phyloP scores from a whole-genome alignment of 2,888 invertebrate genomes.

The Idaea straminata region DNA sequence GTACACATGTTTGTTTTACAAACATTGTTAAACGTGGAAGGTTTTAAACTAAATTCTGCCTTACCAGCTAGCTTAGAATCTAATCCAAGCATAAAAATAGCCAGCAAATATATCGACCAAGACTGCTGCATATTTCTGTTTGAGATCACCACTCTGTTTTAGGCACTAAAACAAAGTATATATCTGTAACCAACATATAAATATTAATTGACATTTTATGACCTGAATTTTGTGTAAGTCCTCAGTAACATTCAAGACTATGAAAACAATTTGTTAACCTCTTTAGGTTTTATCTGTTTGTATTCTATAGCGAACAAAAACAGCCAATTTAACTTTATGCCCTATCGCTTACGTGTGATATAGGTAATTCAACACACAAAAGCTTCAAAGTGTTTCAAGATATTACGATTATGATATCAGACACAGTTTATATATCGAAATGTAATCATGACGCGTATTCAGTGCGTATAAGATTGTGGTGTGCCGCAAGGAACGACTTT shows the following conservation, averaged over 20 bases:
- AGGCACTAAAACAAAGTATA: constrained; percentile 15
- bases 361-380: not conserved
- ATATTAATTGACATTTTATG: not conserved
- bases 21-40: not conserved
- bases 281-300: too few relatives aligned
- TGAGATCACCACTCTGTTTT: constrained; percentile 9
- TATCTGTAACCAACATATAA: constrained; percentile 43
- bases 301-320: too few relatives aligned
- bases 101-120: constrained; percentile 60
- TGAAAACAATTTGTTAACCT: too few relatives aligned
- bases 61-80: constrained; percentile 70
- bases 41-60: constrained; percentile 15
- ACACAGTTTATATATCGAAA: constrained; percentile 36
- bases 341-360: constrained; percentile 17
- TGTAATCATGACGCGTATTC: constrained; percentile 24
- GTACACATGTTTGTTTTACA: not conserved
- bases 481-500: constrained; percentile 26
- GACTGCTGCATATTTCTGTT: constrained; percentile 65
- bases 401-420: constrained; percentile 34
- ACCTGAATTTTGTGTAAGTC: too few relatives aligned
- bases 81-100: constrained; percentile 65
- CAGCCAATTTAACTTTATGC: not conserved
- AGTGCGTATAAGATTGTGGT: constrained; percentile 18
- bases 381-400: not conserved
- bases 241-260: too few relatives aligned